Conservation (phyloP, 2,888 invertebrate genomes). For the Leptothorax acervorum region DNA sequence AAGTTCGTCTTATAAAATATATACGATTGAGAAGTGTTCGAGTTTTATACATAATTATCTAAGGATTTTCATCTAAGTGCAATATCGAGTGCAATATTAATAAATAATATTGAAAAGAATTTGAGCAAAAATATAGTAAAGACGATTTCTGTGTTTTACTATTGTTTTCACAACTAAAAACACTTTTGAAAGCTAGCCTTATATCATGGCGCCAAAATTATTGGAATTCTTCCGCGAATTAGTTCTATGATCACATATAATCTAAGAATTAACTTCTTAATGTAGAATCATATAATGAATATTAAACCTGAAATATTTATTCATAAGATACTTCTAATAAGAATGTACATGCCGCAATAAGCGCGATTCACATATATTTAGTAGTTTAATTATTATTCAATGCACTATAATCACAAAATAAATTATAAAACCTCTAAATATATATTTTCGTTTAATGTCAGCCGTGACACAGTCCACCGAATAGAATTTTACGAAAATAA, state of each 20-base stretch:
- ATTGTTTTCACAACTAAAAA: background rate
- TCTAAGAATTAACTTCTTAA: background rate
- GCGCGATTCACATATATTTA: slow-evolving; percentile 54
- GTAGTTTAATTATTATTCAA: slow-evolving; percentile 57
- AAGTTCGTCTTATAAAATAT: background rate
- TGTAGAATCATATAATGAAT: background rate
- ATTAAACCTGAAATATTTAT: slow-evolving; percentile 46
- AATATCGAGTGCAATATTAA: background rate
- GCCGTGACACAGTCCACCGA: background rate
- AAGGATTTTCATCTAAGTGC: background rate
- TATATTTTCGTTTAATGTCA: slow-evolving; percentile 37
- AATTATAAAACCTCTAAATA: slow-evolving; percentile 45
- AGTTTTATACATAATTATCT: background rate
- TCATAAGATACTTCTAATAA: slow-evolving; percentile 60
- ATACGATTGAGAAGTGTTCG: background rate
- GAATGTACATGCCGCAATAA: slow-evolving; percentile 61
- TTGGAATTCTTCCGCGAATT: background rate
- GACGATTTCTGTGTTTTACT: slow-evolving; percentile 3
- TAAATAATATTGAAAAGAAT: slow-evolving; percentile 9
- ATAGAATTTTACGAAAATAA: slow-evolving; percentile 21
- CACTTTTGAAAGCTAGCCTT: background rate
- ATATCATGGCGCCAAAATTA: background rate
- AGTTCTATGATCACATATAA: background rate
- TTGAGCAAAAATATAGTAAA: background rate
- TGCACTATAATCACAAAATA: slow-evolving; percentile 40